Percentiles rank a stretch among this genome's conserved stretches.
These are phyloP conservation scores for Zaprionus kolodkinae DNA, from an alignment of 1,140 invertebrate species.

Conservation along the genomic window DNA sequence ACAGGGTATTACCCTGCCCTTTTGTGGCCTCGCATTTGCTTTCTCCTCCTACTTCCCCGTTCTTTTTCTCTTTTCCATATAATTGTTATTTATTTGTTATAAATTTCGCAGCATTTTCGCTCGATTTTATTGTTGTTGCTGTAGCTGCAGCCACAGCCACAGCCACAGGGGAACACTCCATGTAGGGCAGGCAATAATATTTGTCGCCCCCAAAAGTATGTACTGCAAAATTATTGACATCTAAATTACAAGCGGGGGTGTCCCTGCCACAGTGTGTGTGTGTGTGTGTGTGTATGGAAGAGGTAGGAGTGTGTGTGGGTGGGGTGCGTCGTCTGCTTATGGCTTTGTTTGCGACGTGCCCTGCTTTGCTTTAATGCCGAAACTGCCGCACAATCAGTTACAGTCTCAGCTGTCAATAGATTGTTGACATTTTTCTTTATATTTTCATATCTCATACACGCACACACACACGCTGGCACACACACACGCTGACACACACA, in stretches of 20 bases:
- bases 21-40: background rate
- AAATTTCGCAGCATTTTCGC: constrained; percentile 49
- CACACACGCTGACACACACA: constrained; percentile 17
- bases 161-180: constrained; percentile 34
- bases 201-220: constrained; percentile 46
- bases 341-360: constrained; percentile 78
- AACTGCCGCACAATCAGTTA: constrained; percentile 69
- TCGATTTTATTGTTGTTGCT: constrained; percentile 40
- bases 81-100: constrained; percentile 53
- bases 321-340: constrained; percentile 52
- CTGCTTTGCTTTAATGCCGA: constrained; percentile 64
- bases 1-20: background rate
- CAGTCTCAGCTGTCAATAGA: constrained; percentile 81
- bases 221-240: constrained; percentile 75
- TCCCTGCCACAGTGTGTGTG: constrained; percentile 2
- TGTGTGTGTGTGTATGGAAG: constrained; percentile 16
- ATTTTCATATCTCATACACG: constrained; percentile 58
- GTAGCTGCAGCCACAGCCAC: background rate
- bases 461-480: constrained; percentile 31
- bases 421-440: constrained; percentile 81
- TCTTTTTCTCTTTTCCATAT: constrained; percentile 26
- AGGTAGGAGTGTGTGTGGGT: constrained; percentile 29
- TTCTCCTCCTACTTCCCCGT: background rate
- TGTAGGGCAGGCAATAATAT: constrained; percentile 53
- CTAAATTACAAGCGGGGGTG: constrained; percentile 64